Evolutionary conservation across 2,797 vertebrate species (phyloP).

Genomic region (Silurus lanzhouensis): DNA sequence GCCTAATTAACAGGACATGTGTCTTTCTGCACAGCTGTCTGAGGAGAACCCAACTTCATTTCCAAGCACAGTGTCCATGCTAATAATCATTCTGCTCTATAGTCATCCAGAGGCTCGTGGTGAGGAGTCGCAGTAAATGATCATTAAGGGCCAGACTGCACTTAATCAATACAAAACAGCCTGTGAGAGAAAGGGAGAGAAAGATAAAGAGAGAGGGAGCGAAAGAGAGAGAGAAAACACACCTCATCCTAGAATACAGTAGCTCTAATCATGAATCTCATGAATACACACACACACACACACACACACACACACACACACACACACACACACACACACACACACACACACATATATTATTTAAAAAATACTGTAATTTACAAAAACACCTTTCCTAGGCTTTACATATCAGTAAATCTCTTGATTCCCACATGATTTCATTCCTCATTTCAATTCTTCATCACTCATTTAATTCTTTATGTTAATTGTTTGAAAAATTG

Average conservation of each 20-base stretch:
- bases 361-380: neutral
- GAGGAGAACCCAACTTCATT: conserved; percentile 55
- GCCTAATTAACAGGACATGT: conserved; percentile 58
- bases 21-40: conserved; percentile 57
- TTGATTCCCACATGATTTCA: neutral
- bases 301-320: neutral
- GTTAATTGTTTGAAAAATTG: neutral
- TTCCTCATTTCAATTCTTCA: neutral
- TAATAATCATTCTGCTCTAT: conserved; percentile 54
- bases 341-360: neutral
- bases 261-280: neutral
- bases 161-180: conserved; percentile 57
- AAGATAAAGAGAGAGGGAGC: conserved; percentile 4
- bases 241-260: neutral
- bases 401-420: neutral
- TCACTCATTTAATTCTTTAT: neutral
- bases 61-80: conserved; percentile 54
- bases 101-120: conserved; percentile 51
- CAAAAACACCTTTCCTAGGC: too few relatives aligned
- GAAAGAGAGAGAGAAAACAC: neutral
- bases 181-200: conserved; percentile 25
- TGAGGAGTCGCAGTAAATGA: conserved; percentile 56
- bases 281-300: neutral
- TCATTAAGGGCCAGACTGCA: conserved; percentile 56
- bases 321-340: neutral